Conservation (phyloP, 1,140 invertebrate genomes). For the Drosophila pruinosa region DNA sequence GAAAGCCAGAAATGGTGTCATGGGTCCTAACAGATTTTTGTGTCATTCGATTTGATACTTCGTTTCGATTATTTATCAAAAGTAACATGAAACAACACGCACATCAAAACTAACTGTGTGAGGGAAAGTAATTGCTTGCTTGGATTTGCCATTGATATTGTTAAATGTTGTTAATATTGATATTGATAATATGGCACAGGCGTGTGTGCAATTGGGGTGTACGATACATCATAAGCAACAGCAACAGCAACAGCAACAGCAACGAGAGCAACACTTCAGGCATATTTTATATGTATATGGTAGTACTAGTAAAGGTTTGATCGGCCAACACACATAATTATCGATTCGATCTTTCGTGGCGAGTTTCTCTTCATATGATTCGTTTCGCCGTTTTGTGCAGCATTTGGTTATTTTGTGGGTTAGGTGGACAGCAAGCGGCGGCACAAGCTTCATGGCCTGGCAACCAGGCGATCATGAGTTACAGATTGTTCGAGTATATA, state of each 20-base stretch:
- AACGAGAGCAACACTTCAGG: slow-evolving; percentile 27
- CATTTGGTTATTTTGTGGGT: slow-evolving; percentile 31
- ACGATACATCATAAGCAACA: slow-evolving; percentile 67
- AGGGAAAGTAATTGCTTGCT: slow-evolving; percentile 12
- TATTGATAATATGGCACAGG: slow-evolving; percentile 66
- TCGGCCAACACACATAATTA: slow-evolving; percentile 49
- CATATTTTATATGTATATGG: slow-evolving; percentile 1
- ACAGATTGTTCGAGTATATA: slow-evolving; percentile 10
- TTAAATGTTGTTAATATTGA: slow-evolving; percentile 6
- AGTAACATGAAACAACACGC: slow-evolving; percentile 4
- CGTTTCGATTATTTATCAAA: neutral
- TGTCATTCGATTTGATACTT: slow-evolving; percentile 7
- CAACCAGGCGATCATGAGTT: neutral
- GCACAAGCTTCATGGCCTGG: slow-evolving; percentile 32
- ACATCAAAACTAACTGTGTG: slow-evolving; percentile 23
- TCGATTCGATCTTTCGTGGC: slow-evolving; percentile 44
- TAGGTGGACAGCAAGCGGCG: slow-evolving; percentile 8
- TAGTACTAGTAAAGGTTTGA: slow-evolving; percentile 10
- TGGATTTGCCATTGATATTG: slow-evolving; percentile 30
- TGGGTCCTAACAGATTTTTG: slow-evolving; percentile 86
- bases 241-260: slow-evolving; percentile 45
- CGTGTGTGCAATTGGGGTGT: slow-evolving; percentile 62
- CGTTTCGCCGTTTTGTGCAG: slow-evolving; percentile 67
- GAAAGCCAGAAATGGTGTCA: slow-evolving; percentile 94
- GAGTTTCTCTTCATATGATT: slow-evolving; percentile 50